A percentile compares a stretch with the other conserved stretches of the same genome.
phyloP scores from a whole-genome alignment of 2,113 vertebrate genomes.

The Nothobranchius furzeri region DNA sequence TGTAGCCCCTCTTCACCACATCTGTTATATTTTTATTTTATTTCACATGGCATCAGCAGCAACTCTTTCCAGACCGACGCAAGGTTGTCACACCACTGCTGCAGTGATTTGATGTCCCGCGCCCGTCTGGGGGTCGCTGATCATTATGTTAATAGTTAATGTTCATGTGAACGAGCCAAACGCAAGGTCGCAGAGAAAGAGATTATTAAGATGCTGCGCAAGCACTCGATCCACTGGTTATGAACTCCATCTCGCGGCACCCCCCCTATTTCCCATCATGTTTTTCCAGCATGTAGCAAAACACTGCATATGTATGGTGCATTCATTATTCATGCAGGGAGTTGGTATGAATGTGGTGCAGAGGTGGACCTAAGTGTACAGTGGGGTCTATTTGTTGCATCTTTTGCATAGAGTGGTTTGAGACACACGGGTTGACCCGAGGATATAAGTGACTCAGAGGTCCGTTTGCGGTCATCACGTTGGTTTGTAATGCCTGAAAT shows the following conservation, averaged over 20 bases:
- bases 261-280: conserved; percentile 17
- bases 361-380: conserved; percentile 11
- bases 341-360: conserved; percentile 29
- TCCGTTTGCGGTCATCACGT: conserved; percentile 18
- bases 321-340: conserved; percentile 69
- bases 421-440: conserved; percentile 6
- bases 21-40: conserved; percentile 19
- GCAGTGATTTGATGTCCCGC: conserved; percentile 11
- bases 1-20: conserved; percentile 50
- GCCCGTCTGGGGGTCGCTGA: conserved; percentile 20
- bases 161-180: conserved; percentile 51
- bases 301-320: conserved; percentile 55
- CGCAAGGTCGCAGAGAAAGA: conserved; percentile 45
- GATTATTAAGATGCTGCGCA: conserved; percentile 55
- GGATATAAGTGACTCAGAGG: conserved; percentile 4
- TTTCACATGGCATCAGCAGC: conserved; percentile 23
- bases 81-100: conserved; percentile 2
- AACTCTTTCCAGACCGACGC: background rate
- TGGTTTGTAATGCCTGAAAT: background rate
- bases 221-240: conserved; percentile 22
- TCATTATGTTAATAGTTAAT: conserved; percentile 57
- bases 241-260: conserved; percentile 15
- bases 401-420: conserved; percentile 28
- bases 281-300: conserved; percentile 39
- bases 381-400: conserved; percentile 31